phyloP scores from a whole-genome alignment of 1,140 invertebrate genomes.

The Acromyrmex charruanus region DNA sequence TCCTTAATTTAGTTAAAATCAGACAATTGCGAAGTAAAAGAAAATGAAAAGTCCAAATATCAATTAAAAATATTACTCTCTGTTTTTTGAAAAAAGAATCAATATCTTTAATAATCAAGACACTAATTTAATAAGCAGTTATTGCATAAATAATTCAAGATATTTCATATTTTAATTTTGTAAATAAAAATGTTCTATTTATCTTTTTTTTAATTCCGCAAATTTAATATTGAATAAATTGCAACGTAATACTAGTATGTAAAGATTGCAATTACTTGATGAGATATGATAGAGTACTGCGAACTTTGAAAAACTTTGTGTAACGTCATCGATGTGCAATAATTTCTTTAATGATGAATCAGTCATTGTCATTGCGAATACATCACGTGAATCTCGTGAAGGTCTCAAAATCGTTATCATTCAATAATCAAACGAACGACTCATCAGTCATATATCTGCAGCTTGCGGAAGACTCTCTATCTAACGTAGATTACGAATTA shows the following conservation, averaged over 20 bases:
- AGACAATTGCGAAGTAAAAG: background rate
- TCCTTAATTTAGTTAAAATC: background rate
- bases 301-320: conserved; percentile 3
- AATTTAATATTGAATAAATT: background rate
- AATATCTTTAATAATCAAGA: background rate
- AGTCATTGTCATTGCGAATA: background rate
- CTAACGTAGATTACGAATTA: background rate
- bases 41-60: background rate
- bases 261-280: background rate
- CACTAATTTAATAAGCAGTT: background rate
- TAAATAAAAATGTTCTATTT: background rate
- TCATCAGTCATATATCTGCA: background rate
- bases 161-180: conserved; percentile 6
- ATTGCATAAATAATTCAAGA: background rate
- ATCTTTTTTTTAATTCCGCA: background rate
- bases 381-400: background rate
- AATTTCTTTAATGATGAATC: background rate
- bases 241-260: background rate
- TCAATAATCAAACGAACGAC: conserved; percentile 2
- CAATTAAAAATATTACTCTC: background rate
- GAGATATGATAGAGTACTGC: background rate
- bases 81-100: background rate
- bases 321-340: background rate
- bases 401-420: background rate
- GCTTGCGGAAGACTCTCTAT: background rate